phyloP scores from a whole-genome alignment of 2,113 vertebrate genomes.

The Neoarius graeffei region DNA sequence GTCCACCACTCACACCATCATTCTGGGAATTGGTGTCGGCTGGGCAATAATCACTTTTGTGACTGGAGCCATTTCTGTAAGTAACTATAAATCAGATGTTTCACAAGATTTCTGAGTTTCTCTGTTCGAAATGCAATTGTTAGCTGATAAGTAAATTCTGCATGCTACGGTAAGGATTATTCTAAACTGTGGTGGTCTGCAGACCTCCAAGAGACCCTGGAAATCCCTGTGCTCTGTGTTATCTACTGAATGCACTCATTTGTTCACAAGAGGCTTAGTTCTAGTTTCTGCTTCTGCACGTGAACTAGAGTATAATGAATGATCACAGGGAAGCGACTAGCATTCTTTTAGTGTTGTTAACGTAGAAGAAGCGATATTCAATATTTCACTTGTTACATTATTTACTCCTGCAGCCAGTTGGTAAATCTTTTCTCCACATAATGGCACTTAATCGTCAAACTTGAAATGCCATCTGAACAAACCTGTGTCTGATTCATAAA shows the following conservation, averaged over 20 bases:
- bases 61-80: constrained; percentile 75
- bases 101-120: not conserved
- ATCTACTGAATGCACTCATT: not conserved
- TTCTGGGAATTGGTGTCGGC: constrained; percentile 70
- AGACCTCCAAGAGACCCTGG: not conserved
- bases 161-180: not conserved
- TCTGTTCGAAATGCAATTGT: not conserved
- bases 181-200: not conserved
- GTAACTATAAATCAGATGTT: constrained; percentile 39
- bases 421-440: not conserved
- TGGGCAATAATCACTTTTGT: constrained; percentile 78
- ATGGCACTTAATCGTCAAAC: too few species aligned
- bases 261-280: not conserved
- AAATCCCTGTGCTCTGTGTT: not conserved
- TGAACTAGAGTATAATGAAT: not conserved
- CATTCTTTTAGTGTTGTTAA: not conserved
- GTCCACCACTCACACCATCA: constrained; percentile 61
- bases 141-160: not conserved
- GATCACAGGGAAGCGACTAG: not conserved
- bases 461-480: too few species aligned
- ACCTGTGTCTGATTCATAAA: too few species aligned
- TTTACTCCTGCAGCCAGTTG: too few species aligned
- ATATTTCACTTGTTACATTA: not conserved
- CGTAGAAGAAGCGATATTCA: not conserved
- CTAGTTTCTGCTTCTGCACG: not conserved